Evolutionary conservation across 2,888 invertebrate species (phyloP).

Genomic region (Drosophila barbarae): DNA sequence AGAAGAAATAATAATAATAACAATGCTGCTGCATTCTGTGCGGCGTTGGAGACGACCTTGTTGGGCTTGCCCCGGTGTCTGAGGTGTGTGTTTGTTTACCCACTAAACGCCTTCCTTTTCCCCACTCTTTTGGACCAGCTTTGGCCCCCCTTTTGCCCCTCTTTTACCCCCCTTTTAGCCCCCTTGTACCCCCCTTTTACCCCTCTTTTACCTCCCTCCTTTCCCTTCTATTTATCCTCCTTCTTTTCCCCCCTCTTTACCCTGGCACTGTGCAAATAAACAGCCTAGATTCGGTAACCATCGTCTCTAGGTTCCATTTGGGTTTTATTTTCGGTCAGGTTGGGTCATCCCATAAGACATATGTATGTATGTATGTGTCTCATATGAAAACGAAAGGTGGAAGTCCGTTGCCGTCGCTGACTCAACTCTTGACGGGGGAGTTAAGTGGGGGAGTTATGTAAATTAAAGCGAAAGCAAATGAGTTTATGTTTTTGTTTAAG

Average conservation of each 20-base stretch:
- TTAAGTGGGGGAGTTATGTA: slow-evolving; percentile 15
- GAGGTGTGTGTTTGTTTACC: slow-evolving; percentile 32
- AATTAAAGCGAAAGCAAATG: slow-evolving; percentile 15
- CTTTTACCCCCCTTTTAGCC: background rate
- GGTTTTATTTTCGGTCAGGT: slow-evolving; percentile 5
- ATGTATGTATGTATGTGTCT: background rate
- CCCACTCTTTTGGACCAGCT: too few species aligned
- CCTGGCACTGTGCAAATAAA: slow-evolving; percentile 25
- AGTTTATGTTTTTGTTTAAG: slow-evolving; percentile 2
- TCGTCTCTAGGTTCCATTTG: too few species aligned
- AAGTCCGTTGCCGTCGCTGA: background rate
- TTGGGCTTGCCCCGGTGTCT: slow-evolving; percentile 12
- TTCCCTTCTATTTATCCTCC: too few species aligned
- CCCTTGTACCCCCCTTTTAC: background rate
- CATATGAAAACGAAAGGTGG: slow-evolving; percentile 28
- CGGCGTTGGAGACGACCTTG: slow-evolving; percentile 51
- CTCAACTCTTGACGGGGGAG: slow-evolving; percentile 9
- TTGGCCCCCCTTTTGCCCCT: background rate
- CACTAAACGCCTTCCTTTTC: slow-evolving; percentile 1
- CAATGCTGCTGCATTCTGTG: slow-evolving; percentile 66
- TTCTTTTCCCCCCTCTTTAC: too few species aligned
- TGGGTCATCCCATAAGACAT: slow-evolving; percentile 15
- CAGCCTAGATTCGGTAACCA: slow-evolving; percentile 28
- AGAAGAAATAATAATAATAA: slow-evolving; percentile 13
- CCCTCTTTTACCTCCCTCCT: background rate